Conservation (phyloP, 2,113 vertebrate genomes). For the Brachyhypopomus occidentalis region DNA sequence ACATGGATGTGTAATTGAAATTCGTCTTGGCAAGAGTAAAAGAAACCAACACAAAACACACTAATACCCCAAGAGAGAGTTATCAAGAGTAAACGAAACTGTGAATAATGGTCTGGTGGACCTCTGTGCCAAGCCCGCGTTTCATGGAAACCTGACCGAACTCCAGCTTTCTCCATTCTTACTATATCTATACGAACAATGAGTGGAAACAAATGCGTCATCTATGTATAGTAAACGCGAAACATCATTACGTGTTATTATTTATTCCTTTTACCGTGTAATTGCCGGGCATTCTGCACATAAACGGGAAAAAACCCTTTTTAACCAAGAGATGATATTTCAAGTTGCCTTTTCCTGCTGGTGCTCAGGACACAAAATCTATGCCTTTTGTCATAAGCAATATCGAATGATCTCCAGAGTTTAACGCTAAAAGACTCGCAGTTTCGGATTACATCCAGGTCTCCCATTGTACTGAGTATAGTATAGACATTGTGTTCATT, state of each 20-base stretch:
- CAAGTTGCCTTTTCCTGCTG: neutral
- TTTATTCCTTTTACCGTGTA: neutral
- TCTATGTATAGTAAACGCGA: neutral
- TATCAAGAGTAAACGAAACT: slow-evolving; percentile 11
- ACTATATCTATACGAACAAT: slow-evolving; percentile 17
- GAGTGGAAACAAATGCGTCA: neutral
- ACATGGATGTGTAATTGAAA: neutral
- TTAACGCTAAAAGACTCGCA: neutral
- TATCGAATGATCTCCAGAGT: slow-evolving; percentile 9
- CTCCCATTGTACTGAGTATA: neutral
- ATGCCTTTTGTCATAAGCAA: neutral
- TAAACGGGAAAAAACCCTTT: neutral
- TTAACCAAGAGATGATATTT: neutral
- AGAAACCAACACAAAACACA: slow-evolving; percentile 28
- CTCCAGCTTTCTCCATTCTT: neutral
- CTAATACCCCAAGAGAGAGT: slow-evolving; percentile 21
- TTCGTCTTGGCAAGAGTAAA: neutral
- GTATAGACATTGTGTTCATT: neutral
- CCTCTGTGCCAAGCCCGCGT: neutral
- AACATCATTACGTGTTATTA: neutral
- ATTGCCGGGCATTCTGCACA: neutral
- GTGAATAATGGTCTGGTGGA: slow-evolving; percentile 19
- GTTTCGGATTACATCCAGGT: slow-evolving; percentile 9
- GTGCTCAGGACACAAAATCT: neutral
- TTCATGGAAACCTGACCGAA: slow-evolving; percentile 15